Conservation (phyloP, 2,888 invertebrate species). For the Scelioninae gen. 2 region DNA sequence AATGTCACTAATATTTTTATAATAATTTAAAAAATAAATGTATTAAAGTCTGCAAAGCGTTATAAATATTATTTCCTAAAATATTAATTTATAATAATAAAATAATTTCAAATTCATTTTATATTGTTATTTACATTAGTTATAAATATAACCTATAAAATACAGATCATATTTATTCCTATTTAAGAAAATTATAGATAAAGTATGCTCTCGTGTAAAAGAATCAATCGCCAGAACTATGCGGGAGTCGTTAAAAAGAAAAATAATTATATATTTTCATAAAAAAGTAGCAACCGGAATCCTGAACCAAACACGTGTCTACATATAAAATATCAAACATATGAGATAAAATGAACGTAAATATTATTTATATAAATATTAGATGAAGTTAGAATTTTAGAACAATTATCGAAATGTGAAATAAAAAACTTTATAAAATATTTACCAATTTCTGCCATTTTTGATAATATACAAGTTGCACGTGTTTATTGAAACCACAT, state of each 20-base stretch:
- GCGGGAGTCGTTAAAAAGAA: background rate
- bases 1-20: no score
- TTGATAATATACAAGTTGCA: slow-evolving; percentile 5
- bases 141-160: slow-evolving; percentile 2
- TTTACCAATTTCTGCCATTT: slow-evolving; percentile 18
- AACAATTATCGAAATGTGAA: background rate
- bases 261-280: slow-evolving; percentile 13
- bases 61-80: no score
- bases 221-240: no score
- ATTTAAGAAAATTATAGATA: background rate
- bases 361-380: no score
- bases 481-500: slow-evolving; percentile 5
- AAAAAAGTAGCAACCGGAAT: slow-evolving; percentile 8
- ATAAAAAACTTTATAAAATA: background rate
- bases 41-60: no score
- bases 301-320: slow-evolving; percentile 12
- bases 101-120: no score
- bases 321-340: background rate
- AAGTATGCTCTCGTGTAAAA: background rate
- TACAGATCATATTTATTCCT: background rate
- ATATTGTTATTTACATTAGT: slow-evolving; percentile 7
- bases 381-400: no score
- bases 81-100: no score
- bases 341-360: slow-evolving; percentile 19
- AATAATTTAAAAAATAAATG: no score